phyloP scores from a whole-genome alignment of 2,113 vertebrate genomes.

The Salvelinus sp. region DNA sequence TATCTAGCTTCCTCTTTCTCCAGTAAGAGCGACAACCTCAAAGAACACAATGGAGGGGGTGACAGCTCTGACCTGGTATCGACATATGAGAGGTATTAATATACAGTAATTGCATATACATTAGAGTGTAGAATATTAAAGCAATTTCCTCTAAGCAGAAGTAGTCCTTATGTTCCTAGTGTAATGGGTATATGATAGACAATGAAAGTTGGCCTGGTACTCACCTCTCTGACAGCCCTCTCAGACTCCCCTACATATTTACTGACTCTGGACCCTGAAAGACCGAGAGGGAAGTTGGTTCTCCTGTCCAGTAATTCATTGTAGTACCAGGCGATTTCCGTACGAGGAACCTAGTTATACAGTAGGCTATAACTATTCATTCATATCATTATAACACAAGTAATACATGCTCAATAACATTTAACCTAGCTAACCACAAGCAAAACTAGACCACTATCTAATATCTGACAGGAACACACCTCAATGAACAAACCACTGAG shows the following conservation, averaged over 20 bases:
- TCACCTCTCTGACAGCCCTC: conserved; percentile 91
- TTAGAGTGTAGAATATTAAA: background rate
- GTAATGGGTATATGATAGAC: background rate
- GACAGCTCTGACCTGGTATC: conserved; percentile 84
- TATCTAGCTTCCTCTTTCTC: conserved; percentile 89
- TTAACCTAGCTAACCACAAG: no score
- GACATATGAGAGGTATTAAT: background rate
- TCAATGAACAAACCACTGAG: no score
- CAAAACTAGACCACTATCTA: no score
- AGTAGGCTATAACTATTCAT: no score
- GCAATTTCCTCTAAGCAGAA: background rate
- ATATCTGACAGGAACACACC: no score
- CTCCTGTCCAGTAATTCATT: conserved; percentile 11
- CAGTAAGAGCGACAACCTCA: conserved; percentile 93
- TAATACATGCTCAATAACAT: no score
- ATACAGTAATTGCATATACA: background rate
- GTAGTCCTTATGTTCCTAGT: background rate
- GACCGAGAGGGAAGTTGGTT: background rate
- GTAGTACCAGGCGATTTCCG: no score
- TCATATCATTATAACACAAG: no score
- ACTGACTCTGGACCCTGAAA: conserved; percentile 88
- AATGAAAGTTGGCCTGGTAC: conserved; percentile 20
- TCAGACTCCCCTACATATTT: conserved; percentile 97
- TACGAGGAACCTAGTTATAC: no score
- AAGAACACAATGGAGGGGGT: conserved; percentile 95